Conservation (phyloP, 2,113 vertebrate species). For the Antechinus flavipes region DNA sequence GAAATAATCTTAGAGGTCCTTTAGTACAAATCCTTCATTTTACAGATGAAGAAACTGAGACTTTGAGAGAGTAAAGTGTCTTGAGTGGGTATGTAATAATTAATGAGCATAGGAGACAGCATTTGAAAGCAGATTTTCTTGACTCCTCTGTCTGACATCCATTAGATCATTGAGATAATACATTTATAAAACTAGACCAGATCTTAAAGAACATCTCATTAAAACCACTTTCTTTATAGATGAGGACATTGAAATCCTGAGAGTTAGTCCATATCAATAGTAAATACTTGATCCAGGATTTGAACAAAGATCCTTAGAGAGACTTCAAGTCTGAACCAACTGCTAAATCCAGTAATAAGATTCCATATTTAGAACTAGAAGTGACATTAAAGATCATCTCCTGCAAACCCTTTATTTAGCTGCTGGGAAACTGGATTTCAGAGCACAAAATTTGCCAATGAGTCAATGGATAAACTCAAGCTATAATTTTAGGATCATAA, state of each 20-base stretch:
- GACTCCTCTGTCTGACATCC: background rate
- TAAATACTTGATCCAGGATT: background rate
- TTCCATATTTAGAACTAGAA: background rate
- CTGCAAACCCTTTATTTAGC: background rate
- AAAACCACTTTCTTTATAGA: background rate
- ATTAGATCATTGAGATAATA: background rate
- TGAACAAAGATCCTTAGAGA: background rate
- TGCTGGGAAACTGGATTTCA: background rate
- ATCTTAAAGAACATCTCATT: background rate
- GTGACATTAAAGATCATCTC: background rate
- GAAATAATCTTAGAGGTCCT: background rate
- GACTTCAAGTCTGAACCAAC: background rate
- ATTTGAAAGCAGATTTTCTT: background rate
- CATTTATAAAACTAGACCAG: background rate
- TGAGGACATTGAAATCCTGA: background rate
- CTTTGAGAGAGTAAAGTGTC: background rate
- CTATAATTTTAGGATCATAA: constrained; percentile 32
- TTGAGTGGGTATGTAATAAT: background rate
- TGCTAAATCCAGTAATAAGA: background rate
- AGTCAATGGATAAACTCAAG: background rate
- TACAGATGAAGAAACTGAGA: background rate
- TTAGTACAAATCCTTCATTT: background rate
- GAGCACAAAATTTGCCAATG: constrained; percentile 33
- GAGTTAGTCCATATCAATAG: background rate
- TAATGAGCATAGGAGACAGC: background rate